Percentiles rank a stretch among this genome's conserved stretches.
phyloP scores from a whole-genome alignment of 2,113 vertebrate genomes.

The Glareola pratincola region DNA sequence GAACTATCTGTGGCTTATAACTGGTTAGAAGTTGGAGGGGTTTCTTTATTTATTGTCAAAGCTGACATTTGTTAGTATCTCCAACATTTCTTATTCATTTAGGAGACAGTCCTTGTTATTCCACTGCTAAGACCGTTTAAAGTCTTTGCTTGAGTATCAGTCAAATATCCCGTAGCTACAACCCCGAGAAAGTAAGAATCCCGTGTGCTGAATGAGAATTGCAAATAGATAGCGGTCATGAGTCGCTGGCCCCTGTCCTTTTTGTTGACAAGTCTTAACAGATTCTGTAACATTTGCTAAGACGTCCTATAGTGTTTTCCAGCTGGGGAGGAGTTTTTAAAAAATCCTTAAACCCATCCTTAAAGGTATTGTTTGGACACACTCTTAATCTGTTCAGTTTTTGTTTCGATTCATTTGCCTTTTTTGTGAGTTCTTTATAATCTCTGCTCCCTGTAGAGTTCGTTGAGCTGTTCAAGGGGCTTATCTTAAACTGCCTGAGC shows the following conservation, averaged over 20 bases:
- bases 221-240: not conserved
- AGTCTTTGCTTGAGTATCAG: not conserved
- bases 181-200: not conserved
- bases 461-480: conserved; percentile 4
- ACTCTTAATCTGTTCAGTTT: not conserved
- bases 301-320: not conserved
- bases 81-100: not conserved
- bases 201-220: not conserved
- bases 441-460: not conserved
- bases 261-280: not conserved
- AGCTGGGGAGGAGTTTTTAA: not conserved
- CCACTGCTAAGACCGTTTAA: not conserved
- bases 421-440: not conserved
- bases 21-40: not conserved
- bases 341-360: not conserved
- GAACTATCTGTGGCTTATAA: not conserved
- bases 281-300: not conserved
- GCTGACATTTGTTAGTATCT: not conserved
- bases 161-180: not conserved
- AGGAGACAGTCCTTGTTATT: not conserved
- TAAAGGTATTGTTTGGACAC: not conserved
- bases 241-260: not conserved
- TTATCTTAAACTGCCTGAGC: conserved; percentile 25
- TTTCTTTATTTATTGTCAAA: not conserved
- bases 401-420: conserved; percentile 1